Evolutionary conservation across 2,888 invertebrate genomes (phyloP), one percentile per base, ranked within the genome.

Genomic region (Desoria tigrina): DNA sequence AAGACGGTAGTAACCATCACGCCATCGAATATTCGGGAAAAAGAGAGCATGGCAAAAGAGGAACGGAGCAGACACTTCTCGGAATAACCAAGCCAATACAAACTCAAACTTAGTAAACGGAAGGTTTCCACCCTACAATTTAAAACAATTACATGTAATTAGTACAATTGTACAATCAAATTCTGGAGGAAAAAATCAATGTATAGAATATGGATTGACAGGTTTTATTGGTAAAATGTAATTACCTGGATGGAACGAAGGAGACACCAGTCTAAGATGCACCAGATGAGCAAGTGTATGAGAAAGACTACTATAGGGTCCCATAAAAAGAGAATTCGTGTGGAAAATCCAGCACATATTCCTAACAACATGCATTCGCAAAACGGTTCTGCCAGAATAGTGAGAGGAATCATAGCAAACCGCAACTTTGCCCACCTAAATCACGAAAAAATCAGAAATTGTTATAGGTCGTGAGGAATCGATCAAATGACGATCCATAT

Each of bases 91-190:
- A 32, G 92, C 94, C 63, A 94, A 86, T 60, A 96, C 87, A 80
- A 94, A 98, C 81, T 96, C 94, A 80, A 92, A 90, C 84, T 95
- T 94, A 77, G 90, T 92, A 82, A 97, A 96, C 21, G 96, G 92
- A 75, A 97, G 84, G 50, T 94, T 88, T 51, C 94, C 93, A 80
- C 94, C 93, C 86, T 92, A 83, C 45, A 83, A 83, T 63, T 75
- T 61, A 77, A 64, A 69, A 65, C n/a, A n/a, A n/a, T n/a, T n/a
- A n/a, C n/a, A n/a, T n/a, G n/a, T n/a, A n/a, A 72, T 50, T 54
- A 58, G 72, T 16, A n/a, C n/a, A n/a, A n/a, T n/a, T n/a, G n/a
- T 55, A 28, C n/a, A n/a, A 55, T 50, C 54, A 54, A 27, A 28
- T 1, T 21, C 53, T 21, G 11, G 32, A 16, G 4, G n/a, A n/a